Evolutionary conservation across 2,113 vertebrate genomes (phyloP), one percentile per base, ranked within the genome.

Genomic region (Amphiprion ocellaris): DNA sequence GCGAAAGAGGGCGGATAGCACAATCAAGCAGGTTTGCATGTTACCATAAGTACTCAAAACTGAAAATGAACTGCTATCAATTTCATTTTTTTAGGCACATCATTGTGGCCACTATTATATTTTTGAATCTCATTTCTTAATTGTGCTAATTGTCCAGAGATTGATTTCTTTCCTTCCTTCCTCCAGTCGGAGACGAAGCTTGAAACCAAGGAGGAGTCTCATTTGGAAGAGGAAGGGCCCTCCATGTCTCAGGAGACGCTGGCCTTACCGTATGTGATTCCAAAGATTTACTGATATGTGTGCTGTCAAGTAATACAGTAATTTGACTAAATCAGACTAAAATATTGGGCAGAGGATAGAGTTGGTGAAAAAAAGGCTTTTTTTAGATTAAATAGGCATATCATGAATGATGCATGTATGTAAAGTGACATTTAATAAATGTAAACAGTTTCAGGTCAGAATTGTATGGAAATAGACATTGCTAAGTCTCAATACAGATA

Each of bases 1-100:
- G 98, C 93, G 97, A 69, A 96, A 95, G 77, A 97, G 97, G 83
- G 96, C 93, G 10, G 98, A 99, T 70, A 97, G 95, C 87, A 94
- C 97, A 92, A 93, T 96, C 70, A 98, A 97, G 87, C 97, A 98
- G 97, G 98, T 99, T 89, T 72, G 67, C 1, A 26, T 3, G 56
- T 33, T 28, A 26, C 44, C n/a, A 55, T 1, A 26, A 16, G 6
- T 58, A 44, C 12, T 6, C 2, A 63, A 53, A 41, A 68, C 7
- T 6, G 24, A 52, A 61, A 70, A 58, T 53, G 0, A 46, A 30
- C 30, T 30, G 15, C 50, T 33, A 8, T n/a, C 9, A 21, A 19
- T 7, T 74, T 75, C 54, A 17, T 5, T 23, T 64, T 46, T 53
- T 15, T 15, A 9, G 24, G 12, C 3, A 14, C 19, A 39, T 53